These are phyloP conservation scores for Ameiurus melas DNA, from an alignment of 2,113 vertebrate species.

Conservation along the genomic window DNA sequence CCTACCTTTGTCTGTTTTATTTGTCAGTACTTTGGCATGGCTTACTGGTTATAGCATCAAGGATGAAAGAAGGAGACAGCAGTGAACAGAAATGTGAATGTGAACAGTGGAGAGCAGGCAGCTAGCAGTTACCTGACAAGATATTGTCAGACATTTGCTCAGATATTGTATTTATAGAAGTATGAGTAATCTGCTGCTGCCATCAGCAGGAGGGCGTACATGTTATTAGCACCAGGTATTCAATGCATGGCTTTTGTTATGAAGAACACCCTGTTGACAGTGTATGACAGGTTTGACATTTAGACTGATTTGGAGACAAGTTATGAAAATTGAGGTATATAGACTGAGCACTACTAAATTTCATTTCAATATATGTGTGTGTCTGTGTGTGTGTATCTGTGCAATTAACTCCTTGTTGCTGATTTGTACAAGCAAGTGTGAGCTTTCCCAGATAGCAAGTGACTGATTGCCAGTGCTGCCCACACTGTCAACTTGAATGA, in stretches of 20 bases:
- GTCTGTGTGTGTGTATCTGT: neutral
- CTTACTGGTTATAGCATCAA: neutral
- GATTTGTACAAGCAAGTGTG: conserved; percentile 21
- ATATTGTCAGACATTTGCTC: neutral
- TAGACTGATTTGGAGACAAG: neutral
- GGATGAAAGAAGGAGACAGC: conserved; percentile 13
- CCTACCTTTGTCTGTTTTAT: conserved; percentile 6
- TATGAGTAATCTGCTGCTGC: conserved; percentile 33
- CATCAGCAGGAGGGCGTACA: neutral
- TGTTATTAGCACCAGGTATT: conserved; percentile 28
- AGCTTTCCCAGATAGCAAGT: neutral
- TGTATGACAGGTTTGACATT: conserved; percentile 7
- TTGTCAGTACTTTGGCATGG: conserved; percentile 9
- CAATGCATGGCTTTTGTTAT: conserved; percentile 12
- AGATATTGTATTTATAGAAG: conserved; percentile 7
- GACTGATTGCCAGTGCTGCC: neutral
- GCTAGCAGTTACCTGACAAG: conserved; percentile 10
- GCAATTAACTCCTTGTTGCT: neutral
- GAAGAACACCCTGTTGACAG: conserved; percentile 26
- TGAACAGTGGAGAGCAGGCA: conserved; percentile 3
- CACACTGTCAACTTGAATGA: neutral
- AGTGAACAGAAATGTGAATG: conserved; percentile 10
- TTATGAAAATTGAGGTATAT: neutral
- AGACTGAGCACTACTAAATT: neutral
- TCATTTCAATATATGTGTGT: neutral